These are phyloP conservation scores for Escarpia spicata DNA, from an alignment of 2,888 invertebrate genomes.

Conservation along the genomic window DNA sequence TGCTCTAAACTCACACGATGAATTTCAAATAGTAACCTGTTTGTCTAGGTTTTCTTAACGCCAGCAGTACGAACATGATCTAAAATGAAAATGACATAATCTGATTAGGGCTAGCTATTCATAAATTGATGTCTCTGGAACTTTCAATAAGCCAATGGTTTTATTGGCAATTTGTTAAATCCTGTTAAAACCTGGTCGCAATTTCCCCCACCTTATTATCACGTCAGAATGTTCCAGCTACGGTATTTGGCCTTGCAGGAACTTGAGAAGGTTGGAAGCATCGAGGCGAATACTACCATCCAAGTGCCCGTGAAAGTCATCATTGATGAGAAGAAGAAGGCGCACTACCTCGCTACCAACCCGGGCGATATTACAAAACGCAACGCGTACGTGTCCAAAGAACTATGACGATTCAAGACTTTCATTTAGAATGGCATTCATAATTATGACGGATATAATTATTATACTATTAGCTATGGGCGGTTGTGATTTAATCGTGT, in stretches of 20 bases:
- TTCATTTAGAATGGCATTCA: background rate
- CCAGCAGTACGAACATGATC: no score
- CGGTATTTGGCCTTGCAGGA: background rate
- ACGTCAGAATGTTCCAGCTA: background rate
- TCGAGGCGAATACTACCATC: slow-evolving; percentile 42
- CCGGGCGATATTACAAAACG: background rate
- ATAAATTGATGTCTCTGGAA: no score
- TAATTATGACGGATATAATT: background rate
- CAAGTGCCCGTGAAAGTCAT: slow-evolving; percentile 39
- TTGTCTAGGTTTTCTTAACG: no score
- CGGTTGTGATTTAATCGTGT: background rate
- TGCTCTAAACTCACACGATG: no score
- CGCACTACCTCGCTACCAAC: background rate
- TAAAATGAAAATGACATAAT: no score
- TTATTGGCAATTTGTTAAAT: no score
- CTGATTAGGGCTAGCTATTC: no score
- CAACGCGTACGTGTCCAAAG: background rate
- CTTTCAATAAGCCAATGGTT: no score
- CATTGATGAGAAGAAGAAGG: slow-evolving; percentile 17
- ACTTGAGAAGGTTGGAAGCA: slow-evolving; percentile 31
- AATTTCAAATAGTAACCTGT: no score
- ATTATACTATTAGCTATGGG: background rate
- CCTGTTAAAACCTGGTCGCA: background rate
- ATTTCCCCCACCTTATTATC: background rate
- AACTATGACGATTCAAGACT: background rate